Evolutionary conservation across 2,797 vertebrate genomes (phyloP).

Genomic region (Pseudochaenichthys georgianus): DNA sequence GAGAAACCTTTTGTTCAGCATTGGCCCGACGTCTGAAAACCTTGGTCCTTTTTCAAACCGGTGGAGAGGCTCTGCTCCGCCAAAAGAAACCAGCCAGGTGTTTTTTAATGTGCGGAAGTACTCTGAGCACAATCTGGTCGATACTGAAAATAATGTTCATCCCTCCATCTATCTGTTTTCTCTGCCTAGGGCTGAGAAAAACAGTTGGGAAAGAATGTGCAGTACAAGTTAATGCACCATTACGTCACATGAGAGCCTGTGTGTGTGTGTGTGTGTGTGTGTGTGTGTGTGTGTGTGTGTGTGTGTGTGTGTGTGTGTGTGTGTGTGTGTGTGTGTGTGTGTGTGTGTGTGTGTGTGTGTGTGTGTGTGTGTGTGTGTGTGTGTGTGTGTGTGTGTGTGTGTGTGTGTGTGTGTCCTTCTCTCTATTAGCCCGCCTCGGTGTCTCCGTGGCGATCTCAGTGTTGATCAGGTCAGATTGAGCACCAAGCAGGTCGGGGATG

Average conservation of each 20-base stretch:
- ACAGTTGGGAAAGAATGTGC: background rate
- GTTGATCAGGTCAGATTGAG: constrained; percentile 58
- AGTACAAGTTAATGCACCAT: background rate
- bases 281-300: too few species aligned
- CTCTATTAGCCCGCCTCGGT: constrained; percentile 22
- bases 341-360: background rate
- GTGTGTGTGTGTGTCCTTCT: background rate
- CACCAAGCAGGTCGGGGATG: constrained; percentile 55
- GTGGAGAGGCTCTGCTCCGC: background rate
- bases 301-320: too few species aligned
- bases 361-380: too few species aligned
- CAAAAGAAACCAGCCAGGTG: constrained; percentile 5
- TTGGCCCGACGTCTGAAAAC: background rate
- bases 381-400: too few species aligned
- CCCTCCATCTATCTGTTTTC: background rate
- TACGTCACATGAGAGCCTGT: too few species aligned
- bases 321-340: background rate
- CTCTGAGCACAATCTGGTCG: background rate
- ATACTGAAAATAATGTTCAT: constrained; percentile 5
- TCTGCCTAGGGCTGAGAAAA: background rate
- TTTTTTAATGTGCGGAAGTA: constrained; percentile 5
- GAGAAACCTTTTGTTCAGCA: constrained; percentile 13
- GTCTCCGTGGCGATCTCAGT: constrained; percentile 32
- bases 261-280: too few species aligned
- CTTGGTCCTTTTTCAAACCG: constrained; percentile 1